Conservation (phyloP, 2,113 vertebrate species). For the Monopterus albus region DNA sequence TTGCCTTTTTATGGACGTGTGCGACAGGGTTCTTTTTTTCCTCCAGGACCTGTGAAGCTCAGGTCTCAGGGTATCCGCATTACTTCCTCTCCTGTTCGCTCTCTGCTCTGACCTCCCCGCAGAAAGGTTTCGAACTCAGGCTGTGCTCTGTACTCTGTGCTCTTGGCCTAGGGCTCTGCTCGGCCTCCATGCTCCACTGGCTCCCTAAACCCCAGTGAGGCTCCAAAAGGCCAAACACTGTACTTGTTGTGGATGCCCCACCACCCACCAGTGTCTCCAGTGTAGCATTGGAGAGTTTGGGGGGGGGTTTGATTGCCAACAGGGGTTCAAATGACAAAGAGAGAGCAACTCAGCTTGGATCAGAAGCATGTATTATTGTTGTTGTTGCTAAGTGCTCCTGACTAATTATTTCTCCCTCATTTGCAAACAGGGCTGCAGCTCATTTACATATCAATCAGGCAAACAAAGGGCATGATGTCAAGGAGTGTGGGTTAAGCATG, state of each 20-base stretch:
- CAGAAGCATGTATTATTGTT: constrained; percentile 80
- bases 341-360: constrained; percentile 73
- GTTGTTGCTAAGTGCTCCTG: constrained; percentile 82
- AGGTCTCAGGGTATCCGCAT: constrained; percentile 60
- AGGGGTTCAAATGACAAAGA: constrained; percentile 82
- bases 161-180: constrained; percentile 76
- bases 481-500: constrained; percentile 75
- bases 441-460: constrained; percentile 83
- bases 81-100: constrained; percentile 64
- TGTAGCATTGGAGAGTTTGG: constrained; percentile 33
- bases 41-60: constrained; percentile 69
- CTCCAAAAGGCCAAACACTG: constrained; percentile 76
- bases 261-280: constrained; percentile 70
- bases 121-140: constrained; percentile 67
- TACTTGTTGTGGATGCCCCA: constrained; percentile 70
- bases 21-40: constrained; percentile 58
- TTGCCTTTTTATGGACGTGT: constrained; percentile 35
- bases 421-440: constrained; percentile 76
- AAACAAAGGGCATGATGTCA: constrained; percentile 67
- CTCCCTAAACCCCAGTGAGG: constrained; percentile 72
- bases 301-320: constrained; percentile 74
- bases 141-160: constrained; percentile 62
- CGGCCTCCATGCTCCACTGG: constrained; percentile 74
- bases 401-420: constrained; percentile 86
- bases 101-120: constrained; percentile 69